These are phyloP conservation scores for Idaea biselata DNA, from an alignment of 2,888 invertebrate genomes.

Conservation along the genomic window DNA sequence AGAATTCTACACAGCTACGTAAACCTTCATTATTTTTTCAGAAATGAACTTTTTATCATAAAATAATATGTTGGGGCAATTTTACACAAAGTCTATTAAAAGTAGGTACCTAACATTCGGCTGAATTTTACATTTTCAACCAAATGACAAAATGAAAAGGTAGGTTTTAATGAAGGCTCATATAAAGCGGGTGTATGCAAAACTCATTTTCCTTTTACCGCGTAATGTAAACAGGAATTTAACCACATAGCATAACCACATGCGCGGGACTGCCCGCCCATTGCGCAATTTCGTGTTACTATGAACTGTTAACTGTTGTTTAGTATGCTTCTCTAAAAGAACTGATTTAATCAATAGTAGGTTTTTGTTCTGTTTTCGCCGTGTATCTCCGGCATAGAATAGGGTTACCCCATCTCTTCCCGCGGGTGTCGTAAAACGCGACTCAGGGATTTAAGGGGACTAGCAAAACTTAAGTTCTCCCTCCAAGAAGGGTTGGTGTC, in stretches of 20 bases:
- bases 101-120: background rate
- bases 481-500: too few species aligned
- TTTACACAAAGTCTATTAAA: background rate
- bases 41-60: background rate
- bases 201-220: conserved; percentile 25
- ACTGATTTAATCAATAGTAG: too few species aligned
- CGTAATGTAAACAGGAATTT: conserved; percentile 35
- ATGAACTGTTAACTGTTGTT: conserved; percentile 12
- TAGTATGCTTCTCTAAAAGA: too few species aligned
- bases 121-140: background rate
- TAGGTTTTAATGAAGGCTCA: conserved; percentile 21
- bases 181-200: conserved; percentile 15
- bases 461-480: too few species aligned
- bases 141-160: conserved; percentile 11
- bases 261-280: conserved; percentile 15
- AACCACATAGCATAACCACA: conserved; percentile 31
- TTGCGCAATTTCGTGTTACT: conserved; percentile 9
- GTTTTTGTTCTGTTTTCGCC: too few species aligned
- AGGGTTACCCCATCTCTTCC: too few species aligned
- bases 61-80: background rate
- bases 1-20: background rate
- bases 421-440: too few species aligned
- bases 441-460: too few species aligned
- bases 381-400: too few species aligned
- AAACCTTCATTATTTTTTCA: background rate